Evolutionary conservation across 2,888 invertebrate genomes (phyloP), one percentile per base, ranked within the genome.

Genomic region (Andricus quercusramuli): DNA sequence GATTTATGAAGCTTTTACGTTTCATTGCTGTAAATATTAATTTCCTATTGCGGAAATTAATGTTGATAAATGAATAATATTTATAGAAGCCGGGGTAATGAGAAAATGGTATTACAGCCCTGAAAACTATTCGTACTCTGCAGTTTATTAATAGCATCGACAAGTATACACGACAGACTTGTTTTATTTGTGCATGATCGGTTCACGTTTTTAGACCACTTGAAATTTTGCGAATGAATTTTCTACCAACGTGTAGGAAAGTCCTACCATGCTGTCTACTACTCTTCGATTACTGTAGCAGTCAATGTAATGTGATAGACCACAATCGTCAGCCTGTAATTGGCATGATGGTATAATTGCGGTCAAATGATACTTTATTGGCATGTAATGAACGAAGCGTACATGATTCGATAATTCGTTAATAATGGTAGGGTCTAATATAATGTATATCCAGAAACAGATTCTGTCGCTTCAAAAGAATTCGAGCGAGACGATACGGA

Each of bases 101-200:
- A 13, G 20, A 47, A 56, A 32, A 56, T 56, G 32, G n/a, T 29
- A 85, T 83, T 89, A 91, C 91, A 89, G 88, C 89, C 89, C 91
- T 91, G 91, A 86, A 83, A 82, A 85, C 90, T 91, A 91, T 91
- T 74, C 74, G 74, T 74, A 74, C 56, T 74, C 87, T 87, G 85
- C 86, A 86, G 79, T 87, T 86, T 91, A 91, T 91, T 91, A 90
- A 89, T 90, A 89, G 86, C 83, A 29, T 70, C 84, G 82, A 84
- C 83, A 83, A 87, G 84, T 83, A 85, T 85, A 86, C 79, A 83
- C 85, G 87, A 86, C 86, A 85, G 85, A 86, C 84, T 87, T 84
- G 86, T 88, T 87, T 87, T 86, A 85, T 86, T 85, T 85, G 85
- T 82, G 78, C 78, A 84, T 84, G 82, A 85, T 83, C 83, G 81